Base-by-base conservation (phyloP, 2,797 vertebrate species). In the Synanceia verrucosa region DNA sequence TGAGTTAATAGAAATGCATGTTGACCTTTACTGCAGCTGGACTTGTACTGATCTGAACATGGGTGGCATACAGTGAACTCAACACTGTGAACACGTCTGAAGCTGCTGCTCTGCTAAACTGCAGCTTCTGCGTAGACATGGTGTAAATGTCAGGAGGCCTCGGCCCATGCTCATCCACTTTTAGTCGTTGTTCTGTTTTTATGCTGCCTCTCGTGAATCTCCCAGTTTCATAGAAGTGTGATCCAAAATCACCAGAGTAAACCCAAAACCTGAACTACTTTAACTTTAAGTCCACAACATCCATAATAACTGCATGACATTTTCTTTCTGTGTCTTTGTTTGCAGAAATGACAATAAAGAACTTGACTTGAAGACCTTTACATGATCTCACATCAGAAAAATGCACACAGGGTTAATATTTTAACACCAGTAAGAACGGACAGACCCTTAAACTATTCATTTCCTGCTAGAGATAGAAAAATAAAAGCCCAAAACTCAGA, bases 391-490 rank as follows among this genome's bases (percentile, higher is more conserved):
- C 34, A 61, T 65, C 50, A 61, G 18, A 75, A 62, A 46, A 58
- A 23, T 7, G 29, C 28, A 3, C 6, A 12, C 14, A 55, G 16
- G 46, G 24, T 26, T 34, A 29, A 66, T 50, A 50, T 58, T 46
- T 19, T 46, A 51, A 63, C 21, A 66, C 26, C 21, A 9, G 58
- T 50, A 51, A 39, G 24, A 28, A n/a, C n/a, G n/a, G n/a, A n/a
- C n/a, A n/a, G n/a, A n/a, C n/a, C n/a, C n/a, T n/a, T n/a, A n/a
- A n/a, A n/a, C n/a, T n/a, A n/a, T n/a, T n/a, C n/a, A n/a, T 51
- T 76, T 60, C 59, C 19, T 47, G 66, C 55, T 62, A 72, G 37
- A 59, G 77, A 79, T 39, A 41, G 14, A 43, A 46, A 50, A 65
- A 52, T 52, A 66, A 68, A 65, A 26, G 19, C 24, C 47, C 71